Percentiles rank a stretch among this genome's conserved stretches.
Evolutionary conservation across 1,140 invertebrate species (phyloP).

Genomic region (Platyura marginata): DNA sequence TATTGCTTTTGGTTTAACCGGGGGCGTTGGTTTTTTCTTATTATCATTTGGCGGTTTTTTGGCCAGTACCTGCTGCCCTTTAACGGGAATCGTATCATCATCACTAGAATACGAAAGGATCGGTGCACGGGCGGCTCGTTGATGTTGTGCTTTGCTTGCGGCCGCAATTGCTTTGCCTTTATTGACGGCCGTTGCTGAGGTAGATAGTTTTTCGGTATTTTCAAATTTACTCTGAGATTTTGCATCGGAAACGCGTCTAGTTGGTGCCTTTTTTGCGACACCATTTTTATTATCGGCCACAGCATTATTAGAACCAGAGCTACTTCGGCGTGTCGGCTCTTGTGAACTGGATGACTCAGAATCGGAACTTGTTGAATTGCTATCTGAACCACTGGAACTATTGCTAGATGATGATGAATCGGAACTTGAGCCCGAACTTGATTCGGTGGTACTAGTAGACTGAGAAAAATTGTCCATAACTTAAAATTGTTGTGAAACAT

Average conservation of each 20-base stretch:
- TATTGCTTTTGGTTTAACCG: conserved; percentile 18
- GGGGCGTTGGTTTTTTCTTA: conserved; percentile 7
- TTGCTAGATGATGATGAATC: conserved; percentile 36
- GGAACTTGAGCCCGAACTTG: conserved; percentile 40
- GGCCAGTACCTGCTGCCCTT: conserved; percentile 21
- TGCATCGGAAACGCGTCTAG: conserved; percentile 16
- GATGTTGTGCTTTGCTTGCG: conserved; percentile 5
- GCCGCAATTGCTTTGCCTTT: not conserved
- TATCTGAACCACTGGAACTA: conserved; percentile 46
- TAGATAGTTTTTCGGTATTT: conserved; percentile 1
- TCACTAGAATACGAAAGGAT: conserved; percentile 13
- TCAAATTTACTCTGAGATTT: conserved; percentile 1
- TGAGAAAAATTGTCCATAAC: conserved; percentile 18
- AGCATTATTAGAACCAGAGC: conserved; percentile 12
- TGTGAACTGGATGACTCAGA: conserved; percentile 46
- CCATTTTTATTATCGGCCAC: conserved; percentile 25
- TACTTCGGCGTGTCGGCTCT: conserved; percentile 3
- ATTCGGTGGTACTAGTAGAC: conserved; percentile 37
- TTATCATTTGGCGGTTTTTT: conserved; percentile 25
- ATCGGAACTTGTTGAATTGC: conserved; percentile 45
- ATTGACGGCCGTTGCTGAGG: not conserved
- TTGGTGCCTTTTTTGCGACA: conserved; percentile 24
- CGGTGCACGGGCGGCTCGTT: conserved; percentile 7
- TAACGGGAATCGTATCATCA: conserved; percentile 19
- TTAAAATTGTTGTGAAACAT: too few species aligned